A percentile compares a stretch with the other conserved stretches of the same genome.
Conservation (phyloP, 1,140 invertebrate species). For the Adoxophyes honmai region DNA sequence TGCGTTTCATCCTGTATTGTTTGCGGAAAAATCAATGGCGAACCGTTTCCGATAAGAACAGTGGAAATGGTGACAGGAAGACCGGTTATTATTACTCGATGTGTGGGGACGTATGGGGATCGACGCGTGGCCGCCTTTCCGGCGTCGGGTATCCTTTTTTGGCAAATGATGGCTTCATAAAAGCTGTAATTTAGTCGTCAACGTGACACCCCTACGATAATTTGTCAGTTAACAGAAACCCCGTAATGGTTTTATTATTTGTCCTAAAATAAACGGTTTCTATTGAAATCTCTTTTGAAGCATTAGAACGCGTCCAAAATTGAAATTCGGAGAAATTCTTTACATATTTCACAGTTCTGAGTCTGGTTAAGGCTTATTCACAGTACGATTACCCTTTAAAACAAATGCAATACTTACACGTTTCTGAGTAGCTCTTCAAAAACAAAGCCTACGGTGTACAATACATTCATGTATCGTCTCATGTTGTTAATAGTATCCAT, state of each 20-base stretch:
- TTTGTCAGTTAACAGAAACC: conserved; percentile 33
- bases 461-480: too few species aligned
- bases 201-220: conserved; percentile 30
- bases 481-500: too few species aligned
- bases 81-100: conserved; percentile 63
- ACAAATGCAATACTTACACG: too few species aligned
- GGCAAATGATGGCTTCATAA: conserved; percentile 56
- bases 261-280: too few species aligned
- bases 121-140: conserved; percentile 44
- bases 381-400: too few species aligned
- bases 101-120: conserved; percentile 22
- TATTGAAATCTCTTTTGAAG: too few species aligned
- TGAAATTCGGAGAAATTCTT: too few species aligned
- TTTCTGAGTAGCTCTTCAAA: too few species aligned
- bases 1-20: conserved; percentile 40
- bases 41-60: conserved; percentile 58
- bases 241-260: background rate
- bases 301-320: too few species aligned
- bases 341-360: too few species aligned
- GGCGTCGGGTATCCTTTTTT: conserved; percentile 40
- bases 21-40: conserved; percentile 74
- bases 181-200: conserved; percentile 57
- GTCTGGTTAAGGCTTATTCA: too few species aligned
- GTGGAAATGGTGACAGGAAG: conserved; percentile 51
- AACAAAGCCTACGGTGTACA: too few species aligned